Base-by-base conservation (phyloP, 1,140 invertebrate genomes). In the Lerema accius region DNA sequence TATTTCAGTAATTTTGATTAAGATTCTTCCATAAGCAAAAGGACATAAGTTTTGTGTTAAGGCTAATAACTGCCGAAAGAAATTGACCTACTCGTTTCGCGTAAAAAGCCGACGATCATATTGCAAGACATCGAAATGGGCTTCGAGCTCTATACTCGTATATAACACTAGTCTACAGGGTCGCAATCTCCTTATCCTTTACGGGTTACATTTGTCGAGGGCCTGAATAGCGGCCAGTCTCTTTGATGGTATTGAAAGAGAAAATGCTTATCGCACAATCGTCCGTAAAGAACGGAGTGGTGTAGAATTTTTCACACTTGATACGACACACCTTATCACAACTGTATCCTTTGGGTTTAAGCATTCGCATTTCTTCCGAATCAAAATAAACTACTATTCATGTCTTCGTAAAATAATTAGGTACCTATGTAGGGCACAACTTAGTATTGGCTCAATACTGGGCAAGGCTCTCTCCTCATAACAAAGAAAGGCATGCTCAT, bases 251-350 rank as follows among this genome's bases (percentile, higher is more conserved):
- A 83, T 88, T 86, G 85, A 88, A 88, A 86, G 77, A 81, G 85
- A 84, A 84, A 86, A 88, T 80, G 80, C 82, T 88, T 88, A 88
- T 88, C 85, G 83, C 80, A 78, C 82, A 77, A 84, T 87, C 80
- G 78, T 72, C 71, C 74, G 80, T 86, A 86, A 88, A 88, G 84
- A 86, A 82, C 75, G 63, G 76, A 84, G 75, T 79, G 76, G 85
- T 84, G 84, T 82, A 77, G 79, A 83, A 80, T 84, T 82, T 81
- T 81, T 81, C 73, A 81, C 80, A 85, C 80, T 77, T 82, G 66
- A 65, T 76, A 79, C 78, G 82, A 80, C 82, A 88, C 78, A 83
- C 82, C 82, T 84, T n/a, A n/a, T n/a, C n/a, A n/a, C n/a, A n/a
- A n/a, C n/a, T n/a, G n/a, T 85, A 84, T 84, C 85, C 83, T 80